Percentiles rank a stretch among this genome's conserved stretches.
These are phyloP conservation scores for Epirrhoe tristata DNA, from an alignment of 2,888 invertebrate genomes.

Conservation along the genomic window DNA sequence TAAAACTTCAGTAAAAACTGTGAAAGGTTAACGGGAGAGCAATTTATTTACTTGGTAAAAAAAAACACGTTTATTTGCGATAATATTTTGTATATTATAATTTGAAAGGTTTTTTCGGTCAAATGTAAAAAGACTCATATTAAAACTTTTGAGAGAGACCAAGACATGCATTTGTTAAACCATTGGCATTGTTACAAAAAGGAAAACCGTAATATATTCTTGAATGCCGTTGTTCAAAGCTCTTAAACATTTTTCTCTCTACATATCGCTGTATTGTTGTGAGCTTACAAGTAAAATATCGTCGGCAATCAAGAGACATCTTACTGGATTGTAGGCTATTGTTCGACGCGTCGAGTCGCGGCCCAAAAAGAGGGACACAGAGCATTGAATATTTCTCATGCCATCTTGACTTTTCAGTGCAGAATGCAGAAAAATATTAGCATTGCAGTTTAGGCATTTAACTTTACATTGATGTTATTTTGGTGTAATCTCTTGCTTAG, in stretches of 20 bases:
- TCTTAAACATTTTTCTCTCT: conserved; percentile 18
- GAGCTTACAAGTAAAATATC: conserved; percentile 41
- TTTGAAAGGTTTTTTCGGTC: not conserved
- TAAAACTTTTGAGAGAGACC: not conserved
- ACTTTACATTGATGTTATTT: too few species aligned
- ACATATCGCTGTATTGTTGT: conserved; percentile 26
- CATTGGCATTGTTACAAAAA: conserved; percentile 3
- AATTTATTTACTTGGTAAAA: not conserved
- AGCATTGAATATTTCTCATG: conserved; percentile 18
- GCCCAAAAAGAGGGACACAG: conserved; percentile 25
- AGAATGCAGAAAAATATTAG: not conserved
- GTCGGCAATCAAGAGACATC: conserved; percentile 42
- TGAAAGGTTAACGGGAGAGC: conserved; percentile 4
- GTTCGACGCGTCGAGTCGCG: conserved; percentile 31
- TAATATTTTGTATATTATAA: not conserved
- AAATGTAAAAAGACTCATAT: not conserved
- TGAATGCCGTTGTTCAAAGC: conserved; percentile 16
- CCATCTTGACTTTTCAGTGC: not conserved
- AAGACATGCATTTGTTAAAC: not conserved
- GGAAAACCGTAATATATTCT: conserved; percentile 6
- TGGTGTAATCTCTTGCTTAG: too few species aligned
- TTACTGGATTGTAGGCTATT: conserved; percentile 39
- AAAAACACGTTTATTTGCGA: not conserved
- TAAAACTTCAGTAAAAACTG: conserved; percentile 47
- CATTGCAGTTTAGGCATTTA: too few species aligned